Evolutionary conservation across 2,113 vertebrate genomes (phyloP), one percentile per base, ranked within the genome.

Genomic region (Apistogramma diplotaenia): DNA sequence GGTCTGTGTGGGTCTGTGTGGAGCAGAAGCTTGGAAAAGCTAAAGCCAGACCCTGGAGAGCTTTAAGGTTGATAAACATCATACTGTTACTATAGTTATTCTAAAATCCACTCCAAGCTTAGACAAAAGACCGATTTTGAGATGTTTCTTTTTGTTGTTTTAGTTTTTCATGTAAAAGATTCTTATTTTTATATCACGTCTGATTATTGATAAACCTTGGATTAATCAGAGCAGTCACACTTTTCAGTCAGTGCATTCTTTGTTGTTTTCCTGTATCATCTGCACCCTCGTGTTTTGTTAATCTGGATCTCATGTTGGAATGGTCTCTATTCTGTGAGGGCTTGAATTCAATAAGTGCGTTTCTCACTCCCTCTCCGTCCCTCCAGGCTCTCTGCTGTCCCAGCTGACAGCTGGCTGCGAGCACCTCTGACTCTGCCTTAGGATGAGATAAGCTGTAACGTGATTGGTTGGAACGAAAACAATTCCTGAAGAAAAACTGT

Each of bases 391-490:
- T 92, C 87, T 83, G 87, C 85, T 78, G 83, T 90, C 82, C 86
- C 87, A 93, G 80, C 88, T 19, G 46, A 92, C 95, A 95, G 94
- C 95, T 96, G 95, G 90, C 92, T 81, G 84, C 81, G 35, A 91
- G 95, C 27, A 60, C 56, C 91, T 89, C 89, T 91, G 91, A 95
- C 93, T 87, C 83, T 51, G 76, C 86, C 76, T 76, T 70, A 83
- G 86, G 86, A 86, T 73, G 83, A 94, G 95, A 95, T 94, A 37
- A 83, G 55, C 84, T 86, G 3, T 58, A 76, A 73, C 58, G 59
- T 10, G 72, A 86, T 80, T 86, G 65, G 76, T 35, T 51, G 49
- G 37, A 78, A 61, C 37, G 27, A 21, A 82, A 88, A 75, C 61
- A 74, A 65, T 55, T 76, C 67, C 70, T 29, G 9, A 29, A 37